Evolutionary conservation across 2,797 vertebrate genomes (phyloP), one percentile per base, ranked within the genome.

Genomic region (Melanotaenia pygmaea): DNA sequence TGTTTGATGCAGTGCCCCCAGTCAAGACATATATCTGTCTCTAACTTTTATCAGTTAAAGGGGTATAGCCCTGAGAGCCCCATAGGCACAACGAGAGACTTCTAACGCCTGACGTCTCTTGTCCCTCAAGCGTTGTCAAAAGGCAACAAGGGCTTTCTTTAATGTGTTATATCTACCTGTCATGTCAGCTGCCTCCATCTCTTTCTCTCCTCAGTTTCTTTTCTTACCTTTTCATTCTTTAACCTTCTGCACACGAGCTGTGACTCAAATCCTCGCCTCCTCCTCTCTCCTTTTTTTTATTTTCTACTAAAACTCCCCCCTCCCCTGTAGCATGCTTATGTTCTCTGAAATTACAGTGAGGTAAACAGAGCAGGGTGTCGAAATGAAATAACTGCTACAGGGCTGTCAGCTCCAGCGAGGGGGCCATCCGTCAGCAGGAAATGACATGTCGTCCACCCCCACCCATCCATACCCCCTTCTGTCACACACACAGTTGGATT

Each of bases 321-420:
- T 47, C 68, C 66, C 72, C 60, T 28, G 53, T 59, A 72, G 81
- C 77, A 86, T 86, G 77, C 86, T 91, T 90, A 93, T 92, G 88
- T 90, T 93, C 85, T 88, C 84, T 78, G 81, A 88, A 89, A 92
- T 92, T 92, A 92, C 87, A 89, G 81, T 80, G 82, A 84, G 90
- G 91, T 92, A 93, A 94, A 94, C 92, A 93, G 90, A 90, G 90
- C 85, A 85, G 75, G 82, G 82, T 82, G 87, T 88, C 28, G 74
- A 88, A 91, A 92, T 93, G 85, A 93, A 92, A 92, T 89, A 90
- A 90, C 84, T 76, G 86, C 89, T 85, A 89, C 75, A 4, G 83
- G 84, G 83, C 88, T 91, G 90, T 92, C 91, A 89, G 90, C 88
- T 90, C 71, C 12, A 68, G 87, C 82, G 24, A 80, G 77, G 84